These are phyloP conservation scores for Syngnathus rostellatus DNA, from an alignment of 2,797 vertebrate genomes.

Conservation along the genomic window DNA sequence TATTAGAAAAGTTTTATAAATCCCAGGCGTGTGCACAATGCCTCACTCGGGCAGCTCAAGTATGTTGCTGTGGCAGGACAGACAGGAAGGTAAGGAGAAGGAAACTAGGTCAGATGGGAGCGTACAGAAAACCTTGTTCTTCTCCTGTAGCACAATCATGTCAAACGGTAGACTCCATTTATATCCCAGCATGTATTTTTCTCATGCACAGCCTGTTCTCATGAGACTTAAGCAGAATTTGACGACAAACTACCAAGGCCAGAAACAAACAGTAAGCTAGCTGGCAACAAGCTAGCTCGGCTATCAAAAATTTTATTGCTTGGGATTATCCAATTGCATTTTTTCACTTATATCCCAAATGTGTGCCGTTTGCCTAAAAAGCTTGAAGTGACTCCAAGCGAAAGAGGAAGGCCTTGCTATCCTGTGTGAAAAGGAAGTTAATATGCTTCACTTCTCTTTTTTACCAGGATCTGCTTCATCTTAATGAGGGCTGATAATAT, in stretches of 20 bases:
- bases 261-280: no score
- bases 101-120: slow-evolving; percentile 39
- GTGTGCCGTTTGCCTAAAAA: neutral
- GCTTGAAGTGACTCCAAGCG: neutral
- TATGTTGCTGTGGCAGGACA: slow-evolving; percentile 18
- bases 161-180: slow-evolving; percentile 1
- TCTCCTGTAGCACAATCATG: slow-evolving; percentile 8
- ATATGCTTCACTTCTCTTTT: neutral
- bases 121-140: slow-evolving; percentile 12
- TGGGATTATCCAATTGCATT: neutral
- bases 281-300: no score
- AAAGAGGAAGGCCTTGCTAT: neutral
- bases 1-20: slow-evolving; percentile 34
- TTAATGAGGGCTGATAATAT: neutral
- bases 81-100: slow-evolving; percentile 23
- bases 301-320: no score
- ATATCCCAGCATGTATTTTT: neutral
- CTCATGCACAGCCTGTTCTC: neutral
- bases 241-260: neutral
- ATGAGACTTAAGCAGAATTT: neutral
- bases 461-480: neutral
- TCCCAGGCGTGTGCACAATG: slow-evolving; percentile 26
- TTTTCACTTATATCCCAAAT: neutral
- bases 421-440: neutral
- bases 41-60: slow-evolving; percentile 31